Evolutionary conservation across 2,888 invertebrate genomes (phyloP).

Genomic region (Elegia similella): DNA sequence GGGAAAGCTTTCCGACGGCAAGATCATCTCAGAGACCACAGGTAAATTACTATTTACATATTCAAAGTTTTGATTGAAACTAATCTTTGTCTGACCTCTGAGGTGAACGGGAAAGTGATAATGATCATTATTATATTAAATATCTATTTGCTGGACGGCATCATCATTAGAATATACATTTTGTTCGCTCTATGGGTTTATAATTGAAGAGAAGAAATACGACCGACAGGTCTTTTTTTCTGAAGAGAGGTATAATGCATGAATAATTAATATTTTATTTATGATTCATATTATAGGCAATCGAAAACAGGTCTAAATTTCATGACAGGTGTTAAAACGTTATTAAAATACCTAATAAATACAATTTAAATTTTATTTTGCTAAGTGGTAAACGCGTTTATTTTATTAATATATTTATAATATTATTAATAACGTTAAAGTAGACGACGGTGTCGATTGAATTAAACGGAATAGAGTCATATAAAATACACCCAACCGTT

Average conservation of each 20-base stretch:
- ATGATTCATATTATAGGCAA: constrained; percentile 9
- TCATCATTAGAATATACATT: constrained; percentile 13
- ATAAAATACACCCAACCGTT: background rate
- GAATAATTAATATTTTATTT: background rate
- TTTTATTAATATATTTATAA: background rate
- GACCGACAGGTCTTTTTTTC: constrained; percentile 6
- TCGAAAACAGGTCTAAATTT: constrained; percentile 7
- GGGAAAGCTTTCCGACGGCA: constrained; percentile 98
- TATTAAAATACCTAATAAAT: background rate
- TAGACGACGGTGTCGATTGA: background rate
- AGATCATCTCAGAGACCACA: constrained; percentile 96
- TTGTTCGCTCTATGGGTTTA: background rate
- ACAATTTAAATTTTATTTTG: background rate
- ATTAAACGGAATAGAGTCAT: constrained; percentile 1
- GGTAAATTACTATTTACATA: constrained; percentile 78
- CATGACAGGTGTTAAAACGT: constrained; percentile 11
- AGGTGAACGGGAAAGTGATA: constrained; percentile 14
- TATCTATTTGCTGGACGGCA: constrained; percentile 14
- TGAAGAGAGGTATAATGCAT: constrained; percentile 2
- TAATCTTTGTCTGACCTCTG: constrained; percentile 1
- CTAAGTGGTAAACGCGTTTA: background rate
- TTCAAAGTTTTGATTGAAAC: constrained; percentile 10
- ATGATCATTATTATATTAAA: constrained; percentile 18
- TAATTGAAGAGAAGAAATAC: background rate
- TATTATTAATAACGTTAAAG: background rate